Evolutionary conservation across 2,888 invertebrate species (phyloP), one percentile per base, ranked within the genome.

Genomic region (Lithodes maja): DNA sequence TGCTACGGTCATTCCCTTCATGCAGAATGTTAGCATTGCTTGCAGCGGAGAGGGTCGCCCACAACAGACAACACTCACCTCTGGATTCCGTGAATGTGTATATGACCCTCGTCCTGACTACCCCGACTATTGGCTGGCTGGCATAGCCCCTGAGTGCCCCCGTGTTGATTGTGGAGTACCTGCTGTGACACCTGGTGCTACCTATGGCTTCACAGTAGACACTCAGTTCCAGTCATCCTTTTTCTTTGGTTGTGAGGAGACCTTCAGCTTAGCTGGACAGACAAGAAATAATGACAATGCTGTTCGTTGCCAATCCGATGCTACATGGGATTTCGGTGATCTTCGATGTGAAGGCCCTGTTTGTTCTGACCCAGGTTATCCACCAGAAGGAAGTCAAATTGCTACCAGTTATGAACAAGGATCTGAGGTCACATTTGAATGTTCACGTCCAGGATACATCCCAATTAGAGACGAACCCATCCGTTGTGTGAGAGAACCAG

Each of bases 241-340:
- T 95, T 98, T 97, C 95, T 99, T 99, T 93, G 98, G 98, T 68
- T 99, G 99, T 93, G 98, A 98, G 94, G 94, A 94, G 55, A 99
- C 99, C 0, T 99, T 99, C 93, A 98, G 98, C 93, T 94, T 98
- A 17, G 98, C 97, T 49, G 98, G 98, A 1, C 98, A 98, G 94
- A 98, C 98, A 0, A 97, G 96, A 92, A 96, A 97, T 92, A 97
- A 98, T 92, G 98, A 99, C 93, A 98, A 98, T 93, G 97, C 97
- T 12, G 99, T 99, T 0, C 95, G 94, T 88, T 93, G 92, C 68
- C 86, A 86, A 83, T 96, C 96, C 0, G 98, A 98, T 93, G 98
- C 98, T 1, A 96, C 97, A 91, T 99, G 99, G 99, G 99, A 99
- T 94, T 98, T 99, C 93, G 99, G 99, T 54, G 98, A 98, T 93